Conservation (phyloP, 1,140 invertebrate species). For the Nebria ingens region DNA sequence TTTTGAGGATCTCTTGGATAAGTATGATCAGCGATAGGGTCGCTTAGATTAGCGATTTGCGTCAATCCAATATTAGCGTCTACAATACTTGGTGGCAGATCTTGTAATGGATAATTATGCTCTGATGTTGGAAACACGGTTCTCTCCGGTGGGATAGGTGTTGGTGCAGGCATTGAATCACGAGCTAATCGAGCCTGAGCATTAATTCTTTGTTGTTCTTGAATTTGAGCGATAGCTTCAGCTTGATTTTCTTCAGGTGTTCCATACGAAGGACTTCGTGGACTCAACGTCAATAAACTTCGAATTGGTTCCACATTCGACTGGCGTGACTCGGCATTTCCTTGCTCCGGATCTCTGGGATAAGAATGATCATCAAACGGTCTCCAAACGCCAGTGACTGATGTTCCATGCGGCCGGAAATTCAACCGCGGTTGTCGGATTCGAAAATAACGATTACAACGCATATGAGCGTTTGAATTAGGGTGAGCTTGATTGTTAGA, state of each 20-base stretch:
- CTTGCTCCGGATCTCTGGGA: neutral
- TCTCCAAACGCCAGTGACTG: neutral
- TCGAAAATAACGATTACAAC: neutral
- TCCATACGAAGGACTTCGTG: neutral
- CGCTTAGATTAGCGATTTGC: slow-evolving; percentile 9
- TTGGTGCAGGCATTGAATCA: slow-evolving; percentile 10
- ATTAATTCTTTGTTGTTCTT: slow-evolving; percentile 25
- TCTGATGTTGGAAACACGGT: neutral
- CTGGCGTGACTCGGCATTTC: neutral
- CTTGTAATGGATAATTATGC: neutral
- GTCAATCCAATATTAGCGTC: neutral
- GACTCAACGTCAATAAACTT: neutral
- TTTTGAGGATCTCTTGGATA: slow-evolving; percentile 28
- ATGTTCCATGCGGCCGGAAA: neutral
- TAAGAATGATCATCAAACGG: neutral
- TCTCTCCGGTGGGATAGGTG: neutral
- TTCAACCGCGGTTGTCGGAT: neutral
- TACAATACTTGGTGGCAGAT: neutral
- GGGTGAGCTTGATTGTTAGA: neutral
- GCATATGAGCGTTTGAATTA: neutral
- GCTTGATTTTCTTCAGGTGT: neutral
- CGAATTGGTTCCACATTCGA: slow-evolving; percentile 1
- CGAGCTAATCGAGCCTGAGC: no score
- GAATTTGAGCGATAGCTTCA: slow-evolving; percentile 19
- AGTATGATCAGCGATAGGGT: slow-evolving; percentile 28